Conservation (phyloP, 1,140 invertebrate species). For the Aphaenogaster rudis region DNA sequence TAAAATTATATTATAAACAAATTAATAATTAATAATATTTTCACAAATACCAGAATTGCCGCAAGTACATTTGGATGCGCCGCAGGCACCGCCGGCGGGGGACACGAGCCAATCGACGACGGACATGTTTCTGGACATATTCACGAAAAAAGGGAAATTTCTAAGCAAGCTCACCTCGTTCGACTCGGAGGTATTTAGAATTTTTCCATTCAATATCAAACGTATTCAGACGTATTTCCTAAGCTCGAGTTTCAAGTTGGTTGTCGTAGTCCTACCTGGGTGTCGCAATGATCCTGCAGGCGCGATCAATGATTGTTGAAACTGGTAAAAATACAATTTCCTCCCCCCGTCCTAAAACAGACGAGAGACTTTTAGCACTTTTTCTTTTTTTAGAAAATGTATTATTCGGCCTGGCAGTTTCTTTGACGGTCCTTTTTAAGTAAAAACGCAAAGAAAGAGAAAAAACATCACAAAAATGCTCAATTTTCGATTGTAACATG, state of each 20-base stretch:
- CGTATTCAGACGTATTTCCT: not conserved
- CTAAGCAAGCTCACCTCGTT: constrained; percentile 95
- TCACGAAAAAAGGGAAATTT: constrained; percentile 95
- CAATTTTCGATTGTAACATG: constrained; percentile 51
- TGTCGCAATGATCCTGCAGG: constrained; percentile 20
- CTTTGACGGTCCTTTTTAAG: constrained; percentile 15
- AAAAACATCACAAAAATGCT: constrained; percentile 8
- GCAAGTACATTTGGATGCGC: constrained; percentile 86
- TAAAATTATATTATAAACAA: not conserved
- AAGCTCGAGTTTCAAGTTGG: constrained; percentile 44
- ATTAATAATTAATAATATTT: constrained; percentile 17
- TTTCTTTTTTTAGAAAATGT: not conserved
- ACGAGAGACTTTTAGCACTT: constrained; percentile 3
- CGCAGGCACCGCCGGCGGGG: constrained; percentile 75
- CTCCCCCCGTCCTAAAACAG: constrained; percentile 25
- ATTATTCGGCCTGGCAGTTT: constrained; percentile 33
- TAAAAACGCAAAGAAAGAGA: constrained; percentile 1
- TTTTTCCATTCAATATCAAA: constrained; percentile 5
- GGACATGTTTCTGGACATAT: constrained; percentile 95
- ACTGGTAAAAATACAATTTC: constrained; percentile 22
- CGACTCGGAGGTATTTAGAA: constrained; percentile 93
- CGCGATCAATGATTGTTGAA: constrained; percentile 25
- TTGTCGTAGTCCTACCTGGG: not conserved
- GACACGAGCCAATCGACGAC: constrained; percentile 91
- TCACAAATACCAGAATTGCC: constrained; percentile 82